A percentile compares a stretch with the other conserved stretches of the same genome.
Evolutionary conservation across 2,797 vertebrate species (phyloP).

Genomic region (Petrocephalus schoutedeni): DNA sequence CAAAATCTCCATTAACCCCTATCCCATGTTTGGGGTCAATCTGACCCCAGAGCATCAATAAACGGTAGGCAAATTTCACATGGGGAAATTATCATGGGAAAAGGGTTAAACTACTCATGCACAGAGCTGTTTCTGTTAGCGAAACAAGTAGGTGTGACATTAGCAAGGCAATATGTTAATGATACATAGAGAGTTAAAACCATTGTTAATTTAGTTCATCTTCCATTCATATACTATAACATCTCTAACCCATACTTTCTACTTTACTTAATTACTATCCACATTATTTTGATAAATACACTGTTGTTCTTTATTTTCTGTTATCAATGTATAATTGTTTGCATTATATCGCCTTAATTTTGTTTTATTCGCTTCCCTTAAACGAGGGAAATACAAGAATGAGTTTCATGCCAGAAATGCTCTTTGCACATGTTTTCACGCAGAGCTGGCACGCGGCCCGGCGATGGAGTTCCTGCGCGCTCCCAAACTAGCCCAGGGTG

Average conservation of each 20-base stretch:
- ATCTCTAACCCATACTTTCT: neutral
- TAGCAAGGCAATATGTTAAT: neutral
- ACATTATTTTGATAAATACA: neutral
- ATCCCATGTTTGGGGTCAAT: no score
- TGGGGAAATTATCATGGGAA: no score
- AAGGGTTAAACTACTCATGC: neutral
- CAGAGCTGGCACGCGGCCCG: neutral
- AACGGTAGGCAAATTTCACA: no score
- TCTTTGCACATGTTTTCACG: neutral
- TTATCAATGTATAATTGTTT: neutral
- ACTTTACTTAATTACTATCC: neutral
- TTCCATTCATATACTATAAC: neutral
- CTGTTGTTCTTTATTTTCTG: neutral
- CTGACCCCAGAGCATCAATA: no score
- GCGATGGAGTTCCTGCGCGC: neutral
- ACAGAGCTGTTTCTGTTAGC: neutral
- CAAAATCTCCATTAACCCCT: no score
- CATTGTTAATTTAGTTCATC: neutral
- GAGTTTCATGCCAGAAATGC: neutral
- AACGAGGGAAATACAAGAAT: neutral
- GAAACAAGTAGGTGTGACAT: neutral
- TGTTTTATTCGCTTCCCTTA: neutral
- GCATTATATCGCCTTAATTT: neutral
- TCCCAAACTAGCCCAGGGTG: neutral
- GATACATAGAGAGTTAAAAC: neutral